A percentile compares a stretch with the other conserved stretches of the same genome.
Evolutionary conservation across 2,113 vertebrate species (phyloP).

Genomic region (Orientallactaga bullata): DNA sequence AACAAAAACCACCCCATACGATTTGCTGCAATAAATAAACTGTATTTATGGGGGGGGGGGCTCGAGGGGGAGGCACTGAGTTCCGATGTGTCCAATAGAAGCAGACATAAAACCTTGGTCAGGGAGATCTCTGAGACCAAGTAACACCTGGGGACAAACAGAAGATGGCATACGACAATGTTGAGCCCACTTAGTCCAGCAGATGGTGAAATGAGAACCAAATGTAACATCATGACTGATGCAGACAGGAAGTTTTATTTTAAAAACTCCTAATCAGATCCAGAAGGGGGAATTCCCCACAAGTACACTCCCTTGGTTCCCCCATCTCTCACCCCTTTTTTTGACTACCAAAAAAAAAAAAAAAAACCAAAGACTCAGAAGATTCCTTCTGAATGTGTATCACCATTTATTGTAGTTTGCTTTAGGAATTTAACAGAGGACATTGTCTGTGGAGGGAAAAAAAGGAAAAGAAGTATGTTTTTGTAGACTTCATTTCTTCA

Average conservation of each 20-base stretch:
- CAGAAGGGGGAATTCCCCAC: background rate
- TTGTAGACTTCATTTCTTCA: slow-evolving; percentile 85
- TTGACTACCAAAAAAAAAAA: no score
- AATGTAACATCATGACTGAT: background rate
- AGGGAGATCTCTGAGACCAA: background rate
- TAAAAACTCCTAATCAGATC: background rate
- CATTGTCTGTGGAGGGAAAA: slow-evolving; percentile 82
- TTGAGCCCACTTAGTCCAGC: background rate
- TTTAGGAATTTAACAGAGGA: slow-evolving; percentile 91
- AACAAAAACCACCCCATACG: no score
- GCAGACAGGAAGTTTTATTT: background rate
- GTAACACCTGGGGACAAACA: background rate
- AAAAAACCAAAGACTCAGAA: slow-evolving; percentile 74
- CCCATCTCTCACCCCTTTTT: background rate
- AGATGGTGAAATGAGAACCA: background rate
- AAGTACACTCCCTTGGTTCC: background rate
- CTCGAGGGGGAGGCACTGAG: background rate
- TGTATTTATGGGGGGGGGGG: background rate
- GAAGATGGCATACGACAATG: fast-evolving
- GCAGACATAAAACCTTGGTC: background rate
- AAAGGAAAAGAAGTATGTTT: slow-evolving; percentile 80
- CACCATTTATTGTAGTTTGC: slow-evolving; percentile 97
- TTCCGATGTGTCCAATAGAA: background rate
- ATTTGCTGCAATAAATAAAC: background rate
- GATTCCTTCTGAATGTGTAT: slow-evolving; percentile 89